Conservation (phyloP, 2,888 invertebrate species). For the Thera obeliscata region DNA sequence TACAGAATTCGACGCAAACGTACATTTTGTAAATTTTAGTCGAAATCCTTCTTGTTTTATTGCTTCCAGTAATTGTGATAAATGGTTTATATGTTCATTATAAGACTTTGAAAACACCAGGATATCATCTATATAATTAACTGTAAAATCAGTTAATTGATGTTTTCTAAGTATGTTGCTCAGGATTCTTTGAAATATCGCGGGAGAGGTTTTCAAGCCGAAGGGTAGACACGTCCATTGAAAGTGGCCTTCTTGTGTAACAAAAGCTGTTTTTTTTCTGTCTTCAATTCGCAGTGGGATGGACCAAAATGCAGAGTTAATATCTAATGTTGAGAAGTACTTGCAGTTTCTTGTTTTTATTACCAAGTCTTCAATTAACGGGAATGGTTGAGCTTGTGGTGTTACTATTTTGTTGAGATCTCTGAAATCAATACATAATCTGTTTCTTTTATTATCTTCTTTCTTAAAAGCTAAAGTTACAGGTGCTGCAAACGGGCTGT, state of each 20-base stretch:
- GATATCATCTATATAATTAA: conserved; percentile 32
- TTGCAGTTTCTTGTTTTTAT: conserved; percentile 52
- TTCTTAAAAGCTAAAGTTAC: conserved; percentile 46
- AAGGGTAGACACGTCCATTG: conserved; percentile 57
- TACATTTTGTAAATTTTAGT: too few relatives aligned
- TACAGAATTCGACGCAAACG: too few relatives aligned
- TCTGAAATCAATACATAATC: conserved; percentile 40
- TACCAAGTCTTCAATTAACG: conserved; percentile 52
- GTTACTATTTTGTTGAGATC: conserved; percentile 46
- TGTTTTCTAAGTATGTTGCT: conserved; percentile 42
- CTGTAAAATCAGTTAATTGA: conserved; percentile 28
- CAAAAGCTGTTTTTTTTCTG: conserved; percentile 54
- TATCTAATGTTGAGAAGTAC: conserved; percentile 52
- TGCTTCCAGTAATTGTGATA: conserved; percentile 30
- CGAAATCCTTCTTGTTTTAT: too few relatives aligned
- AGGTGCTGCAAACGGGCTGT: conserved; percentile 47
- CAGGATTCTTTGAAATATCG: conserved; percentile 58
- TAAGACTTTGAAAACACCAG: conserved; percentile 12
- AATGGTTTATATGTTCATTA: conserved; percentile 14
- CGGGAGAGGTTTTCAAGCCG: conserved; percentile 54
- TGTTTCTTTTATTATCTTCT: conserved; percentile 47
- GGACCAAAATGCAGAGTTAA: conserved; percentile 64
- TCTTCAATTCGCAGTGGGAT: conserved; percentile 55
- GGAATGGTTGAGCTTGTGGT: conserved; percentile 47
- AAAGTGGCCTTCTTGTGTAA: conserved; percentile 45